Percentiles rank a stretch among this genome's conserved stretches.
These are phyloP conservation scores for Standfussiana lucernea DNA, from an alignment of 2,888 invertebrate species.

Conservation along the genomic window DNA sequence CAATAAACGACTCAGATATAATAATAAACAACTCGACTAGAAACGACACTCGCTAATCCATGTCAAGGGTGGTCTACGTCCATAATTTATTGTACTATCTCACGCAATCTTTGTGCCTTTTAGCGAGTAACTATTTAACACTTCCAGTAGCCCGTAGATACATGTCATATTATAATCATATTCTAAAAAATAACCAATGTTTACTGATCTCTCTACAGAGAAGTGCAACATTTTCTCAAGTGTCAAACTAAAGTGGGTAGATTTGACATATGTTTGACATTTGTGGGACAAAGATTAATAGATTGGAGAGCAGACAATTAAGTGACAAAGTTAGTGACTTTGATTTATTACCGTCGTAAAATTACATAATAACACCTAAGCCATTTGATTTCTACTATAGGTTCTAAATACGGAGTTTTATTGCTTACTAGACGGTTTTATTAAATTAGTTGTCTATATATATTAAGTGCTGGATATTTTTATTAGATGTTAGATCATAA, in stretches of 20 bases:
- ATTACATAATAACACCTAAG: conserved; percentile 16
- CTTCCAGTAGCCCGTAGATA: conserved; percentile 60
- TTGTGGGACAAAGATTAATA: conserved; percentile 56
- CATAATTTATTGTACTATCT: conserved; percentile 51
- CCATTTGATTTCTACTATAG: conserved; percentile 38
- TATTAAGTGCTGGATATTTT: background rate
- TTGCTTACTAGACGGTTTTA: conserved; percentile 21
- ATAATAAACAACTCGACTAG: conserved; percentile 54
- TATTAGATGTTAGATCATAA: background rate
- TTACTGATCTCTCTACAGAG: conserved; percentile 57
- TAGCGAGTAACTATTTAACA: conserved; percentile 60
- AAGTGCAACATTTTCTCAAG: background rate
- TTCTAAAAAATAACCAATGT: conserved; percentile 62
- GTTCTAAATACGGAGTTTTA: conserved; percentile 35
- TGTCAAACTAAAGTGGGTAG: conserved; percentile 25
- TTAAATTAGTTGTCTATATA: conserved; percentile 28
- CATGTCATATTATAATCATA: conserved; percentile 59
- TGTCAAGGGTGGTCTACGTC: conserved; percentile 61
- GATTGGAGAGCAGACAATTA: conserved; percentile 48
- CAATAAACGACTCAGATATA: conserved; percentile 58
- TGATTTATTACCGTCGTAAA: conserved; percentile 57
- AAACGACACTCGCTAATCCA: conserved; percentile 60
- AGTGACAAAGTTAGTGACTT: conserved; percentile 45
- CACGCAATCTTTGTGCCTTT: conserved; percentile 56
- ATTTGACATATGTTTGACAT: conserved; percentile 46